Evolutionary conservation across 2,797 vertebrate species (phyloP).

Genomic region (Masticophis lateralis): DNA sequence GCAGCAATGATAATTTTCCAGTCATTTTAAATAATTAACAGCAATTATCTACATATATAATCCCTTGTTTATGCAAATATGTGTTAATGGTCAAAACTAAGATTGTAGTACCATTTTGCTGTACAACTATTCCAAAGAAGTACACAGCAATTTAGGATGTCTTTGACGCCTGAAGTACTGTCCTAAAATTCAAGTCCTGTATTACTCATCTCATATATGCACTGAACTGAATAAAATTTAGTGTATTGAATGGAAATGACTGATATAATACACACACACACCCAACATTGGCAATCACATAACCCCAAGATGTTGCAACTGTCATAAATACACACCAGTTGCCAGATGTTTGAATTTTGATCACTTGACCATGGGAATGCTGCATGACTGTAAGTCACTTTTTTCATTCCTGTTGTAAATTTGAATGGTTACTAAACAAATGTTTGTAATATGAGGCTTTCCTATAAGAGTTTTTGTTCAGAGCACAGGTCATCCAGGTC

Average conservation of each 20-base stretch:
- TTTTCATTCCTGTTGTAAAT: not conserved
- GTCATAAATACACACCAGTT: not conserved
- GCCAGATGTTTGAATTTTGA: not conserved
- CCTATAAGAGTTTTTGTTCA: not conserved
- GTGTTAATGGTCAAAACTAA: not conserved
- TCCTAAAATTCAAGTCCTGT: not conserved
- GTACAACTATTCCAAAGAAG: not conserved
- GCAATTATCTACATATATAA: not conserved
- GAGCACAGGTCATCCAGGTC: not conserved
- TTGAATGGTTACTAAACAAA: not conserved
- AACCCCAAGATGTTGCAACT: not conserved
- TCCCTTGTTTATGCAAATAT: not conserved
- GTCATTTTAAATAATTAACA: not conserved
- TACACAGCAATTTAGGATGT: not conserved
- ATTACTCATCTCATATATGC: not conserved
- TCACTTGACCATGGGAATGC: not conserved
- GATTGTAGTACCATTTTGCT: not conserved
- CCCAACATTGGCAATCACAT: not conserved
- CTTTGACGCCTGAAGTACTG: not conserved
- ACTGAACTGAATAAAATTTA: not conserved
- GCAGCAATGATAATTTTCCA: not conserved
- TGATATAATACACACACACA: not conserved
- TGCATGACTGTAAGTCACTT: not conserved
- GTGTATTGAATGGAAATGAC: not conserved
- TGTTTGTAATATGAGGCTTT: not conserved